Evolutionary conservation across 2,113 vertebrate species (phyloP), one percentile per base, ranked within the genome.

Genomic region (Oenanthe melanoleuca): DNA sequence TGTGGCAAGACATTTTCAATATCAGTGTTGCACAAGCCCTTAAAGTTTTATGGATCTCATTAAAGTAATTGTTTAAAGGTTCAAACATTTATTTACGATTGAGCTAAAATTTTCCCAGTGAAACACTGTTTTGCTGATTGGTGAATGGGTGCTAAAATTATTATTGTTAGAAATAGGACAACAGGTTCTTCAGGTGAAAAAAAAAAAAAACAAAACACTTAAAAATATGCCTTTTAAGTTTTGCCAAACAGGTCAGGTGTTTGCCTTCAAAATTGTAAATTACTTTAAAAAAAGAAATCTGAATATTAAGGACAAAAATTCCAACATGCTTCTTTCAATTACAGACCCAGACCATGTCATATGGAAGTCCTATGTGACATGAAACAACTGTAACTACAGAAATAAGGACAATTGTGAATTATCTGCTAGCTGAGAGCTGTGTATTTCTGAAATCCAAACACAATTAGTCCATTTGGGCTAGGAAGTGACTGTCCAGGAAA

Each of bases 61-160:
- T 86, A 92, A 77, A 83, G 56, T 60, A 86, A 91, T 81, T 78
- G 89, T 60, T 85, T 47, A 70, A 80, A 92, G 64, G 52, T 66
- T 90, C 64, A 45, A 73, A 73, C 52, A 53, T 86, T 60, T 79
- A 81, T 92, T 84, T 57, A 69, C 53, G 84, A 64, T 19, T 79
- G 49, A 86, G 38, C 61, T 94, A 53, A 47, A 84, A 47, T 86
- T 53, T 49, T 60, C n/a, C 77, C 78, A 49, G 25, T 37, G 69
- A 80, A 86, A n/a, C 61, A 37, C 34, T 31, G 11, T 44, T 84
- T 37, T 23, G 13, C 23, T 82, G 73, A 33, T 9, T 52, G 23
- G 60, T 77, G 82, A 91, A 71, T 34, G 64, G 31, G 17, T 74
- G 18, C 28, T 60, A 37, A 71, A 94, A 61, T 56, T 29, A 24